These are phyloP conservation scores for Leptodactylus fuscus DNA, from an alignment of 2,113 vertebrate genomes.

Conservation along the genomic window DNA sequence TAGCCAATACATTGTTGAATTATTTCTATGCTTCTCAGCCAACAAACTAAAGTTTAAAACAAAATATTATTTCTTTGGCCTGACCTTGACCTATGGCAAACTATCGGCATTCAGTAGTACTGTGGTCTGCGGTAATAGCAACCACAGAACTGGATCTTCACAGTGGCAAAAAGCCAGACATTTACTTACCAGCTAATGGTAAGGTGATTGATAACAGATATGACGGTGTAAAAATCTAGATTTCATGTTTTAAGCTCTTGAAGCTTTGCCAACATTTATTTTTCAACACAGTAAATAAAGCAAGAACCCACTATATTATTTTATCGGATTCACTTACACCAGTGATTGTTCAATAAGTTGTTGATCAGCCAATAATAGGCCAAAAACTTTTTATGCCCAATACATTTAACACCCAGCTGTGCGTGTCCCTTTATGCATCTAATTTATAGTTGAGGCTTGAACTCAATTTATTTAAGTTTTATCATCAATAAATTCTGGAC, in stretches of 20 bases:
- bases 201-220: conserved; percentile 67
- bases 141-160: conserved; percentile 76
- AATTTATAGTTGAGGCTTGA: not conserved
- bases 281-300: not conserved
- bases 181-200: conserved; percentile 73
- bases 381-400: not conserved
- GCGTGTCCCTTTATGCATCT: not conserved
- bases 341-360: not conserved
- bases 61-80: conserved; percentile 35
- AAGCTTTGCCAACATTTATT: conserved; percentile 19
- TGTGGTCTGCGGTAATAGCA: conserved; percentile 75
- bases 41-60: not conserved
- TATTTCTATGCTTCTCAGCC: not conserved
- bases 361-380: not conserved
- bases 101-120: conserved; percentile 67
- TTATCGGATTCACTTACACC: not conserved
- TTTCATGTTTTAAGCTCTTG: conserved; percentile 29
- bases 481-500: no score
- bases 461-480: not conserved
- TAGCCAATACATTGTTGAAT: not conserved
- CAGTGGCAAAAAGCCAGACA: conserved; percentile 65
- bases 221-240: conserved; percentile 53
- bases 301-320: not conserved
- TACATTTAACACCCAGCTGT: not conserved
- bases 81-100: conserved; percentile 76